Base-by-base conservation (phyloP, 2,797 vertebrate species). In the Cirrhinus molitorella region DNA sequence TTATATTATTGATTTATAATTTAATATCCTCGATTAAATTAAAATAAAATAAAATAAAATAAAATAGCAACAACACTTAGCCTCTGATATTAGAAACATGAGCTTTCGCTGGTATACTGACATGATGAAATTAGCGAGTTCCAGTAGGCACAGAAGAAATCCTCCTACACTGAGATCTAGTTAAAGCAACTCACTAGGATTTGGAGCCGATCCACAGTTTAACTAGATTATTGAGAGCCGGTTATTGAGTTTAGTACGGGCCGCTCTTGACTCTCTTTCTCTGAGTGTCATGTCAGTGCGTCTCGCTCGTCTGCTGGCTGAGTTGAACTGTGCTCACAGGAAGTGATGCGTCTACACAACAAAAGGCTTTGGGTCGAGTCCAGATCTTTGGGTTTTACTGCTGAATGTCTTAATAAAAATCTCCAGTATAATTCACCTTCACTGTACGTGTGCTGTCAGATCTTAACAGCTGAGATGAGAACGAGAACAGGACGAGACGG, bases 391-490 rank as follows among this genome's bases (percentile, higher is more conserved):
- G 40, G 57, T 47, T 79, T 37, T 40, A 66, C 59, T 23, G 76
- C 45, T 31, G 76, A 19, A 79, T 34, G 76, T 40, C 47, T 79
- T 55, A 53, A 79, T 67, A 55, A 43, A 16, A 40, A 55, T 68
- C 31, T 67, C 28, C 31, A 7, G 45, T 6, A 17, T 79, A 79
- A 79, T 79, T 43, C 47, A 80, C n/a, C 55, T 80, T 10, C n/a
- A 8, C 61, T 63, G 17, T 45, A 45, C 37, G 31, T 37, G 31
- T 66, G 31, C 45, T 66, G 61, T 79, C 76, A 67, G 61, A 65
- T 31, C 11, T 65, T 16, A 28, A 19, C 40, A 21, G 23, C n/a
- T 1, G 25, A 65, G 61, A 78, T 5, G 5, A 47, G 73, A 19
- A 28, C 0, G 37, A 28, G 75, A 78, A 78, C 17, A 5, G 40